phyloP scores from a whole-genome alignment of 2,797 vertebrate genomes.

The Centroberyx gerrardi region DNA sequence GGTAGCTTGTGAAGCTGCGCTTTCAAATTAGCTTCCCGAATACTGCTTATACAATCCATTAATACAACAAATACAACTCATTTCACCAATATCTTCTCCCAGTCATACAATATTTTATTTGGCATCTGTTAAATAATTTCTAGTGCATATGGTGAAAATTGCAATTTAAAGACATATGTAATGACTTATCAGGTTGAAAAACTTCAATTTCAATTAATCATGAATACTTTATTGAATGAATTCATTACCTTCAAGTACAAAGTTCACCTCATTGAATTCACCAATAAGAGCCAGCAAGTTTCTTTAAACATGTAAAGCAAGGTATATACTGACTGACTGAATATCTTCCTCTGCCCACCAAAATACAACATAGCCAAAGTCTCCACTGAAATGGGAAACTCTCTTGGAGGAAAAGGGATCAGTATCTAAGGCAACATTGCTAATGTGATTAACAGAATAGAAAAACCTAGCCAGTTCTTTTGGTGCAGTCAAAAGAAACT shows the following conservation, averaged over 20 bases:
- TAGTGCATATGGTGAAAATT: too few relatives aligned
- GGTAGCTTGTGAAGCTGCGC: too few relatives aligned
- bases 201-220: conserved; percentile 30
- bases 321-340: conserved; percentile 8
- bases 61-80: too few relatives aligned
- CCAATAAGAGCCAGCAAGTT: conserved; percentile 21
- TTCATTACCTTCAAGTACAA: conserved; percentile 47
- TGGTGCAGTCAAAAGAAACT: conserved; percentile 15
- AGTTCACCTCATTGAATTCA: conserved; percentile 21
- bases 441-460: neutral
- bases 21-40: too few relatives aligned
- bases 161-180: too few relatives aligned
- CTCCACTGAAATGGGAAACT: conserved; percentile 14
- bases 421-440: conserved; percentile 8
- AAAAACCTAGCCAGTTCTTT: neutral
- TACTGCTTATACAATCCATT: too few relatives aligned
- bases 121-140: too few relatives aligned
- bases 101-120: too few relatives aligned
- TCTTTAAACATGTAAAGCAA: conserved; percentile 13
- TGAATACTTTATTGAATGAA: conserved; percentile 60
- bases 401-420: neutral
- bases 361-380: conserved; percentile 26
- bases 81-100: too few relatives aligned
- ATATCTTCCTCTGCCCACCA: conserved; percentile 24
- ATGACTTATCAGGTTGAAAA: too few relatives aligned